phyloP scores from a whole-genome alignment of 2,888 invertebrate genomes.

The Ethmia dodecea region DNA sequence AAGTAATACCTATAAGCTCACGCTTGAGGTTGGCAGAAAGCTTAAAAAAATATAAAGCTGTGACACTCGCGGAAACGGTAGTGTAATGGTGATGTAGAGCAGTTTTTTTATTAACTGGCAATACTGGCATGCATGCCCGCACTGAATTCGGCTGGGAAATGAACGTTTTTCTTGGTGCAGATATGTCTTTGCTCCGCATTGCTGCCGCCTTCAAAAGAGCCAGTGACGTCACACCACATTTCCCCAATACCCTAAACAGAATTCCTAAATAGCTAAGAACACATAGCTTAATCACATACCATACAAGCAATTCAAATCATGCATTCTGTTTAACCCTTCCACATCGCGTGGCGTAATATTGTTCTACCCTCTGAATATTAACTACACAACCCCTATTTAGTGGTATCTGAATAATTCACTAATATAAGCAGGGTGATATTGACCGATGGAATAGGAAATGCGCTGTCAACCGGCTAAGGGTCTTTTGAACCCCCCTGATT shows the following conservation, averaged over 20 bases:
- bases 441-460: constrained; percentile 51
- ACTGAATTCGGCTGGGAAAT: background rate
- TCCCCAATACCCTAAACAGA: background rate
- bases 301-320: constrained; percentile 40
- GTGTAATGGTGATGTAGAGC: no score
- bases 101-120: no score
- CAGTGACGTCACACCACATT: background rate
- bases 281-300: constrained; percentile 28
- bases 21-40: no score
- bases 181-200: no score
- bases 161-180: no score
- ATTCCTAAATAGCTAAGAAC: background rate
- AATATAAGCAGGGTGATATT: constrained; percentile 54
- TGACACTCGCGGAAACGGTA: no score
- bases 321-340: constrained; percentile 48
- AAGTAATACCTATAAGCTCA: no score
- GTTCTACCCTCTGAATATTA: constrained; percentile 63
- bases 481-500: no score
- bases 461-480: constrained; percentile 29
- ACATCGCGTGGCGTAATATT: constrained; percentile 58
- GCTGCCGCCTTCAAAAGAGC: background rate
- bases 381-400: constrained; percentile 60
- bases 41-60: no score
- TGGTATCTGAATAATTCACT: constrained; percentile 63
- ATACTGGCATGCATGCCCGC: background rate